These are phyloP conservation scores for Acanthococcus lagerstroemiae DNA, from an alignment of 2,888 invertebrate genomes.

Conservation along the genomic window DNA sequence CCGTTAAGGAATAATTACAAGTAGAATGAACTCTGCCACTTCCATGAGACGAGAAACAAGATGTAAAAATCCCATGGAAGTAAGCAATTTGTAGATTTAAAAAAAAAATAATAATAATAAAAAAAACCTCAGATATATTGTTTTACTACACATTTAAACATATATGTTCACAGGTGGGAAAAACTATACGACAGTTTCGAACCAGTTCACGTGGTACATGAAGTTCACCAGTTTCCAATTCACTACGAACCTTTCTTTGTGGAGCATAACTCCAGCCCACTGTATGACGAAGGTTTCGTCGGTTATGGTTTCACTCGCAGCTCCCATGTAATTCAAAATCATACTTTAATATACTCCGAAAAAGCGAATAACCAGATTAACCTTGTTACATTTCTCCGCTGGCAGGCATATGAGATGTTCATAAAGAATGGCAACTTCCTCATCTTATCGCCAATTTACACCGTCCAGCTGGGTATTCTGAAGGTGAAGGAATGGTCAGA, in stretches of 20 bases:
- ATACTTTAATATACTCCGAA: conserved; percentile 38
- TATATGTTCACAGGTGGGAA: conserved; percentile 52
- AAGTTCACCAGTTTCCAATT: conserved; percentile 65
- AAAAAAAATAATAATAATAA: too few species aligned
- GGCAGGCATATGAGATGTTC: conserved; percentile 83
- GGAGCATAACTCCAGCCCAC: conserved; percentile 66
- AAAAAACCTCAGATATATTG: too few species aligned
- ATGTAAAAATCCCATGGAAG: too few species aligned
- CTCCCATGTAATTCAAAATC: conserved; percentile 57
- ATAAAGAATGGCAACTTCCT: conserved; percentile 78
- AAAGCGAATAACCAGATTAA: too few species aligned
- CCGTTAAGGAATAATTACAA: too few species aligned
- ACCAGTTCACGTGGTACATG: conserved; percentile 67
- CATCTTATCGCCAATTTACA: conserved; percentile 78
- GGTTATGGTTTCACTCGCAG: conserved; percentile 89
- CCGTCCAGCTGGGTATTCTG: conserved; percentile 82
- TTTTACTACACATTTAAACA: neutral
- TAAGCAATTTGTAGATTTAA: too few species aligned
- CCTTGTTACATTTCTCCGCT: neutral
- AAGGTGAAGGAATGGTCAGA: conserved; percentile 64
- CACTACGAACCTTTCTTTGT: conserved; percentile 90
- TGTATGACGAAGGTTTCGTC: conserved; percentile 78
- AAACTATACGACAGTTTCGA: conserved; percentile 50
- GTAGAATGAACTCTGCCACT: too few species aligned
- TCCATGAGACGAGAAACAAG: too few species aligned